Base-by-base conservation (phyloP, 2,113 vertebrate species). In the Capra hircus region DNA sequence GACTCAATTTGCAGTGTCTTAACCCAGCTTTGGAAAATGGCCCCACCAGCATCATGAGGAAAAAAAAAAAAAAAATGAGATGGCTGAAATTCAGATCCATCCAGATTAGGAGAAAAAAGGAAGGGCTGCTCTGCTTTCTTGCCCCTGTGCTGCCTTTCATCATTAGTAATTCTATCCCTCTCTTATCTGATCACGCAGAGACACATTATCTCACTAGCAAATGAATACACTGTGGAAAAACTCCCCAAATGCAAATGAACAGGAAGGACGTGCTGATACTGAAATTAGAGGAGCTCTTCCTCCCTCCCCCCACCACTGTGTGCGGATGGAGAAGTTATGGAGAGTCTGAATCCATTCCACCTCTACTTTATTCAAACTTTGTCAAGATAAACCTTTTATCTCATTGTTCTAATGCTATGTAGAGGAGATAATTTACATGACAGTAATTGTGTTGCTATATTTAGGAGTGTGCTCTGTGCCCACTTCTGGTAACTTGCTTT, bases 391-490 rank as follows among this genome's bases (percentile, higher is more conserved):
- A 96, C 30, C 64, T 90, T 96, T 95, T 93, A 88, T 86, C 78
- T 90, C 60, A 87, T 85, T 86, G 85, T 93, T 93, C 74, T 33
- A 92, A 67, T 33, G 62, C 53, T 33, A 23, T 21, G 59, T 7
- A 30, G 88, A 98, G 88, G 88, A 97, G 82, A 62, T 83, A 43
- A 97, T 98, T 96, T 95, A 89, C 30, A 48, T 33, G 94, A 74
- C 62, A 90, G 93, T 74, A 94, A 98, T 98, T 97, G 81, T 2
- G 28, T 82, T 93, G 85, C 95, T 96, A 84, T 97, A 95, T 97
- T 97, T 97, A 96, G 97, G 74, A 67, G n/a, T 12, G 30, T 74
- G 77, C 43, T 62, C 82, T 94, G 45, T 57, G 94, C 55, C 59
- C 85, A 82, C 64, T 96, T 87, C 83, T 97, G 82, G 74, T 74